Evolutionary conservation across 2,113 vertebrate species (phyloP).

Genomic region (Burhinus oedicnemus): DNA sequence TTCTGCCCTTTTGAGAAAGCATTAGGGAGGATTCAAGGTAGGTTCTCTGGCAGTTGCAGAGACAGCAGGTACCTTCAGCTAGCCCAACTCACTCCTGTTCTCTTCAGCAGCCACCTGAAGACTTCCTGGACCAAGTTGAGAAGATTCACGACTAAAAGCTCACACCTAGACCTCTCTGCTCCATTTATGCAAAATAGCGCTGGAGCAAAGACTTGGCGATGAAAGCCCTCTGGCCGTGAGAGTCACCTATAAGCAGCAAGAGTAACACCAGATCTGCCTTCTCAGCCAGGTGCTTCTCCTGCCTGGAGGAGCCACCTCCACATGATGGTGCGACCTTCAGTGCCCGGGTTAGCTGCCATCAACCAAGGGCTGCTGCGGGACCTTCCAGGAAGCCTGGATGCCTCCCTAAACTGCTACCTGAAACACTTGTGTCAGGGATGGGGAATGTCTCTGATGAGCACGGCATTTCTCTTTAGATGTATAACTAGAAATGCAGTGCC

Average conservation of each 20-base stretch:
- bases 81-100: background rate
- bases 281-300: background rate
- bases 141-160: background rate
- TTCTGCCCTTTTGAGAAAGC: background rate
- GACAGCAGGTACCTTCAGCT: background rate
- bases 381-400: background rate
- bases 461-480: background rate
- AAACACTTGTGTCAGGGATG: background rate
- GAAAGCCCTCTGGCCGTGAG: background rate
- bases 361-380: background rate
- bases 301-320: background rate
- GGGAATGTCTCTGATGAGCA: background rate
- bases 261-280: background rate
- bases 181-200: background rate
- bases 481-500: background rate
- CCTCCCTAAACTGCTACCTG: background rate
- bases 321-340: background rate
- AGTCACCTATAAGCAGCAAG: background rate
- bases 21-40: background rate
- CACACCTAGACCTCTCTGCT: background rate
- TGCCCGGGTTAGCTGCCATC: background rate
- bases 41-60: background rate
- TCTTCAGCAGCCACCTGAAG: background rate
- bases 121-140: background rate
- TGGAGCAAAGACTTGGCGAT: background rate